These are phyloP conservation scores for Sebastes trivittatus DNA, from an alignment of 2,797 vertebrate genomes.

Conservation along the genomic window DNA sequence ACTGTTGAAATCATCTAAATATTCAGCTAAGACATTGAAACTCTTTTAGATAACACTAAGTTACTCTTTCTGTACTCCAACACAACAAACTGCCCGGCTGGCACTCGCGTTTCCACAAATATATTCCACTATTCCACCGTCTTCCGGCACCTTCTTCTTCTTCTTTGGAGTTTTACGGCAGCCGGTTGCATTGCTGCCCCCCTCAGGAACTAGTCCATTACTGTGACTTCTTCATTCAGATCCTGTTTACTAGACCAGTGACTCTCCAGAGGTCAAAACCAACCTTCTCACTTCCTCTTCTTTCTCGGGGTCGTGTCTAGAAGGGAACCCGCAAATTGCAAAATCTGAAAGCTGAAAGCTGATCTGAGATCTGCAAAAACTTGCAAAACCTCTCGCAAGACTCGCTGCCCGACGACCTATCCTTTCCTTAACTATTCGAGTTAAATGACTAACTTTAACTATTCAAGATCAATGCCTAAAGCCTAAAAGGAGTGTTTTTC, in stretches of 20 bases:
- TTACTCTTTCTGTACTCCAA: background rate
- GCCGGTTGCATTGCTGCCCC: background rate
- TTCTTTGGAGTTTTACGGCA: background rate
- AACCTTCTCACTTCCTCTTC: no score
- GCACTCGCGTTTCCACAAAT: background rate
- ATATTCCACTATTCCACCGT: background rate
- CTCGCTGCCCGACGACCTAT: no score
- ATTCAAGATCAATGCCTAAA: no score
- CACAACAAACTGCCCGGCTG: background rate
- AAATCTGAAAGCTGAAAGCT: no score
- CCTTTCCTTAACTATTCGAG: no score
- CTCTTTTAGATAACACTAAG: background rate
- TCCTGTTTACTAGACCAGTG: no score
- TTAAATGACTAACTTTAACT: no score
- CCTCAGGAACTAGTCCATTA: background rate
- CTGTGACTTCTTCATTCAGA: background rate
- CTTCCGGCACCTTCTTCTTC: background rate
- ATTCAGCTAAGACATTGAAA: no score
- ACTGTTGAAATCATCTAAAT: background rate
- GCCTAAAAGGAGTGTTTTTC: no score
- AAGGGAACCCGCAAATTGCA: no score
- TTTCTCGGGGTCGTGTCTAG: background rate
- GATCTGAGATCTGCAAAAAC: no score
- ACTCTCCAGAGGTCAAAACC: background rate
- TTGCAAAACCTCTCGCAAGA: no score